Base-by-base conservation (phyloP, 1,140 invertebrate species). In the Ectropis grisescens region DNA sequence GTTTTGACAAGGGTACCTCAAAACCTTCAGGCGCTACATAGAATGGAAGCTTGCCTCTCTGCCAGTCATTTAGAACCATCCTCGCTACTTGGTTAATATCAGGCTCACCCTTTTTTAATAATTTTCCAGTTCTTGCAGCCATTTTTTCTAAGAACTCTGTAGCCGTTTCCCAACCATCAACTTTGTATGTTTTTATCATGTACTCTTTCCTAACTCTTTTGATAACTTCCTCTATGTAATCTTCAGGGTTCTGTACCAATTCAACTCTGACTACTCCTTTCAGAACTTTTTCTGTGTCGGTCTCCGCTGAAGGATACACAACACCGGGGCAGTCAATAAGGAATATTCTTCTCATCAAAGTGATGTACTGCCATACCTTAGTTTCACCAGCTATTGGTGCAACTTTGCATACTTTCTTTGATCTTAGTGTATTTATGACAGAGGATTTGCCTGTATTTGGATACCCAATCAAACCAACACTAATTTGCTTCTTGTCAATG, bases 291-390 rank as follows among this genome's bases (percentile, higher is more conserved):
- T 99, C 97, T 1, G 93, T 92, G 51, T 98, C 96, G 3, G 89
- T 89, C 82, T 97, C 96, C 25, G 91, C 88, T 2, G 92, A 92
- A 8, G 96, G 96, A 84, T 98, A 98, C 12, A 99, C 98, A 43
- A 99, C 92, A 26, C 98, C 98, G 12, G 98, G 98, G 85, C 98
- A 99, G 86, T 99, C 98, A 47, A 99, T 99, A 2, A 99, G 82
- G 67, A 95, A 99, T 57, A 99, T 99, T 48, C 93, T 86, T 47
- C 91, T 90, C 97, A 99, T 99, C 13, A 99, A 76, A 0, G 97
- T 98, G 29, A 99, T 97, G 67, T 99, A 99, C 68, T 99, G 98
- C 98, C 98, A 99, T 1, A 97, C 94, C 87, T 99, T 99, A 0
- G 98, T 99, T 85, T 99, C 98, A 4, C 98, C 98, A 45, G 98